Conservation (phyloP, 2,113 vertebrate genomes). For the Sialia sialis region DNA sequence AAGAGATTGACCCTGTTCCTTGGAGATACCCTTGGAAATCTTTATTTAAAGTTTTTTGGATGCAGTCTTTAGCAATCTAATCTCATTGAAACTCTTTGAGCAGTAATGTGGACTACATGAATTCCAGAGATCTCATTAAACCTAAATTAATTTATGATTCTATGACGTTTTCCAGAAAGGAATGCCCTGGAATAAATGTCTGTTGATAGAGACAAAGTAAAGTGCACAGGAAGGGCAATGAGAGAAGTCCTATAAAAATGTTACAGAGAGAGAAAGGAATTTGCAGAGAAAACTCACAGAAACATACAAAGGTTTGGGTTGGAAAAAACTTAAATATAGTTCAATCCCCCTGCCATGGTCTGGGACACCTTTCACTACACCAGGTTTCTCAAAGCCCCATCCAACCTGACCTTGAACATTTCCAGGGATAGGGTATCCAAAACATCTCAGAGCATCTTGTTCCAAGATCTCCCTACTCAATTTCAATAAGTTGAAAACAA, state of each 20-base stretch:
- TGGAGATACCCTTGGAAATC: neutral
- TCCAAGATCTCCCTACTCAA: neutral
- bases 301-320: neutral
- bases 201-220: neutral
- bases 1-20: neutral
- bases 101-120: neutral
- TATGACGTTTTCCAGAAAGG: neutral
- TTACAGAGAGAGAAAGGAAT: neutral
- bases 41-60: neutral
- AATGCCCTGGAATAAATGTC: neutral
- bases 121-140: neutral
- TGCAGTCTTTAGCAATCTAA: neutral
- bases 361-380: neutral
- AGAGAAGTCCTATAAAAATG: neutral
- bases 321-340: neutral
- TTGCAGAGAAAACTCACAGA: neutral
- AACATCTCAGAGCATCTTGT: neutral
- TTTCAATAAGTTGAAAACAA: neutral
- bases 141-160: neutral
- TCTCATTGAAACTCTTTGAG: neutral
- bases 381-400: neutral
- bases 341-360: neutral
- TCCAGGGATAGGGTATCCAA: neutral
- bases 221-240: neutral
- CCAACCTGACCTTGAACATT: neutral